phyloP scores from a whole-genome alignment of 2,888 invertebrate genomes.

The Caenorhabditis virilis region DNA sequence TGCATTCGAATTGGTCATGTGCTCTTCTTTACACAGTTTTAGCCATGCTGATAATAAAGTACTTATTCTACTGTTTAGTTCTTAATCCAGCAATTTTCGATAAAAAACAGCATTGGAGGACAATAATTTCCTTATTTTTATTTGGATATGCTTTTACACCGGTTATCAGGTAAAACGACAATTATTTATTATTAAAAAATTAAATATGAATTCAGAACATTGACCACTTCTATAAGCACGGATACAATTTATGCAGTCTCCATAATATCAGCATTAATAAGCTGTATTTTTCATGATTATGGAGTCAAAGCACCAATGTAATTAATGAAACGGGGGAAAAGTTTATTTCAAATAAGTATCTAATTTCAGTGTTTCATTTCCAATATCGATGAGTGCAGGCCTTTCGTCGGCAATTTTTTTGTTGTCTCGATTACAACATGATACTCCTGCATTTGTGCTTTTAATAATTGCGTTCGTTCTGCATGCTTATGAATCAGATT shows the following conservation, averaged over 20 bases:
- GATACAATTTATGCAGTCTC: slow-evolving; percentile 95
- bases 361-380: slow-evolving; percentile 80
- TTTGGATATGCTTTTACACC: slow-evolving; percentile 90
- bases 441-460: slow-evolving; percentile 85
- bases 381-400: slow-evolving; percentile 89
- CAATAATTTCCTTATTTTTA: slow-evolving; percentile 80
- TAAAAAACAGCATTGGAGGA: slow-evolving; percentile 68
- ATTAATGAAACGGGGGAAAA: slow-evolving; percentile 52
- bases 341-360: not conserved
- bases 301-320: slow-evolving; percentile 80
- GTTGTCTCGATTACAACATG: slow-evolving; percentile 85
- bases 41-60: slow-evolving; percentile 8
- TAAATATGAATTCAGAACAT: slow-evolving; percentile 77
- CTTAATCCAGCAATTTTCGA: not conserved
- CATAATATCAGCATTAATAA: slow-evolving; percentile 83
- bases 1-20: slow-evolving; percentile 20
- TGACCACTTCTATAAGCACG: slow-evolving; percentile 94
- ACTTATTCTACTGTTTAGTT: slow-evolving; percentile 17
- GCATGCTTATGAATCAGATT: slow-evolving; percentile 61
- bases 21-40: slow-evolving; percentile 51
- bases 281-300: slow-evolving; percentile 90
- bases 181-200: slow-evolving; percentile 54
- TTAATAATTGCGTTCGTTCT: slow-evolving; percentile 83
- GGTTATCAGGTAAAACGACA: slow-evolving; percentile 71
- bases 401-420: slow-evolving; percentile 93